Evolutionary conservation across 2,888 invertebrate species (phyloP).

Genomic region (Pterostichus madidus): DNA sequence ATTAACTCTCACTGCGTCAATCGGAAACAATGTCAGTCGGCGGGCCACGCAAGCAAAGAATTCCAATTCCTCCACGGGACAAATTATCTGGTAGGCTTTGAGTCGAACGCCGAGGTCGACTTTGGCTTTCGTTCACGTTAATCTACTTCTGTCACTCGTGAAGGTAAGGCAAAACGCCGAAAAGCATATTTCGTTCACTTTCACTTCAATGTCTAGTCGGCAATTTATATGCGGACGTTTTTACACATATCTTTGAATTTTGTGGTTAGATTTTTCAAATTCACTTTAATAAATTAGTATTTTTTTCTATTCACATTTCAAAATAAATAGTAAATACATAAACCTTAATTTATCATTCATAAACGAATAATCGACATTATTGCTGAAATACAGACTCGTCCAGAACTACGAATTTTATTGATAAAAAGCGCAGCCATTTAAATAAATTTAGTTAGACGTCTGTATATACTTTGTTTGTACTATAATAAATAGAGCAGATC

Average conservation of each 20-base stretch:
- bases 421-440: no score
- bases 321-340: no score
- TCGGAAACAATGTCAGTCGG: slow-evolving; percentile 25
- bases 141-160: slow-evolving; percentile 23
- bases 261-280: background rate
- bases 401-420: no score
- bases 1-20: slow-evolving; percentile 10
- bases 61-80: slow-evolving; percentile 12
- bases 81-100: background rate
- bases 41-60: slow-evolving; percentile 5
- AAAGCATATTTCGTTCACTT: slow-evolving; percentile 22
- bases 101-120: slow-evolving; percentile 13
- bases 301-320: no score
- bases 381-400: no score
- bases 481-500: no score
- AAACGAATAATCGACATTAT: no score
- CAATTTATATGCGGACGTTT: slow-evolving; percentile 5
- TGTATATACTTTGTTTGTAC: no score
- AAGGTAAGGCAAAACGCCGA: slow-evolving; percentile 11
- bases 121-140: slow-evolving; percentile 21
- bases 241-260: background rate
- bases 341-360: no score
- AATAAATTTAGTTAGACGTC: no score
- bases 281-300: no score
- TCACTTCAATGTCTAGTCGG: slow-evolving; percentile 18